Percentiles rank a stretch among this genome's conserved stretches.
These are phyloP conservation scores for Schizopygopsis malacanthus DNA, from an alignment of 2,797 vertebrate genomes.

Conservation along the genomic window DNA sequence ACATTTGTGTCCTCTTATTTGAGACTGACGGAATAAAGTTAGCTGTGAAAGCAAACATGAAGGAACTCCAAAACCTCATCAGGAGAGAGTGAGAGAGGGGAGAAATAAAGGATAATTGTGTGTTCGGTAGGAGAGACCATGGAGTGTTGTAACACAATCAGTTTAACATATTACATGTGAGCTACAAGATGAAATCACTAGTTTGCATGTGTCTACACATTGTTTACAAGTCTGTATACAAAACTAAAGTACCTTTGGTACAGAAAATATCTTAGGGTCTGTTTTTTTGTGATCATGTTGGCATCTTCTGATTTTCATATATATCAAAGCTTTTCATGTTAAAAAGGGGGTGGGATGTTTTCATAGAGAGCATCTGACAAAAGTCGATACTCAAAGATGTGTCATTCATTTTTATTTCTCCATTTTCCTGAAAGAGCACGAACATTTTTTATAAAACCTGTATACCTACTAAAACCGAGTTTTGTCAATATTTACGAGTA, in stretches of 20 bases:
- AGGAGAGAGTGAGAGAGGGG: neutral
- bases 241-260: neutral
- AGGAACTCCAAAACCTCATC: constrained; percentile 5
- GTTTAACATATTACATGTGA: neutral
- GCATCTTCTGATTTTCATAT: neutral
- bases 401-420: neutral
- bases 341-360: neutral
- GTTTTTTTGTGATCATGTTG: neutral
- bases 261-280: neutral
- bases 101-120: neutral
- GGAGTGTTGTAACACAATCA: constrained; percentile 2
- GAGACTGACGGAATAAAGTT: constrained; percentile 18
- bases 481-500: neutral
- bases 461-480: neutral
- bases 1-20: constrained; percentile 46
- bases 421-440: neutral
- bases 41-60: constrained; percentile 49
- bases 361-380: neutral
- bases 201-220: neutral
- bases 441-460: neutral
- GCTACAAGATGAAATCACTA: neutral
- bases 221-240: neutral
- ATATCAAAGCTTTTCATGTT: neutral
- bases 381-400: neutral
- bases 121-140: neutral